Percentiles rank a stretch among this genome's conserved stretches.
These are phyloP conservation scores for Neodontobutis hainanensis DNA, from an alignment of 2,113 vertebrate species.

Conservation along the genomic window DNA sequence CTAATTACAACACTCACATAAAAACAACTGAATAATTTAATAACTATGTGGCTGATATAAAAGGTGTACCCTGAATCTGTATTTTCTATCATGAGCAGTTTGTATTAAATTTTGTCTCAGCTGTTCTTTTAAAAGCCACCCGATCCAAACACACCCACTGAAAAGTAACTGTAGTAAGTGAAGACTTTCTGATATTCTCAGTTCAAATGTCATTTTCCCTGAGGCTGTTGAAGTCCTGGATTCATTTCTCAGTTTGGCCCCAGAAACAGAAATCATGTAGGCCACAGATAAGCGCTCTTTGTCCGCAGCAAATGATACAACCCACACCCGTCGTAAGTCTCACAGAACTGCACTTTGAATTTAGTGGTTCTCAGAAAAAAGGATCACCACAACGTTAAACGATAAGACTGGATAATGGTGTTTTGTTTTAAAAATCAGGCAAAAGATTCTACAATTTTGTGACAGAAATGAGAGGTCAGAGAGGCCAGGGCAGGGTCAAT, in stretches of 20 bases:
- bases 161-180: not conserved
- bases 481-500: not conserved
- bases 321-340: constrained; percentile 11
- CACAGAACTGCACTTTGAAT: constrained; percentile 15
- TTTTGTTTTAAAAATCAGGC: constrained; percentile 11
- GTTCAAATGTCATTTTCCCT: no score
- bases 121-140: no score
- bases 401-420: not conserved
- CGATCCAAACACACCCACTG: no score
- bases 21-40: no score
- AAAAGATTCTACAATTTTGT: constrained; percentile 22
- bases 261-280: constrained; percentile 2
- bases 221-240: constrained; percentile 3
- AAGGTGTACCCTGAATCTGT: no score
- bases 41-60: no score
- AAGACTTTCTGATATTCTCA: no score
- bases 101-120: no score
- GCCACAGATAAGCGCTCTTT: constrained; percentile 5
- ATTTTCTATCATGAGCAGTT: no score
- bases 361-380: not conserved
- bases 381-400: constrained; percentile 4
- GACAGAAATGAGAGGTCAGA: not conserved
- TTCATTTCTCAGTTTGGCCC: constrained; percentile 11
- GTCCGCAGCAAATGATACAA: constrained; percentile 14
- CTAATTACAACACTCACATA: no score